A percentile compares a stretch with the other conserved stretches of the same genome.
phyloP scores from a whole-genome alignment of 2,113 vertebrate genomes.

The Phasianus colchicus region DNA sequence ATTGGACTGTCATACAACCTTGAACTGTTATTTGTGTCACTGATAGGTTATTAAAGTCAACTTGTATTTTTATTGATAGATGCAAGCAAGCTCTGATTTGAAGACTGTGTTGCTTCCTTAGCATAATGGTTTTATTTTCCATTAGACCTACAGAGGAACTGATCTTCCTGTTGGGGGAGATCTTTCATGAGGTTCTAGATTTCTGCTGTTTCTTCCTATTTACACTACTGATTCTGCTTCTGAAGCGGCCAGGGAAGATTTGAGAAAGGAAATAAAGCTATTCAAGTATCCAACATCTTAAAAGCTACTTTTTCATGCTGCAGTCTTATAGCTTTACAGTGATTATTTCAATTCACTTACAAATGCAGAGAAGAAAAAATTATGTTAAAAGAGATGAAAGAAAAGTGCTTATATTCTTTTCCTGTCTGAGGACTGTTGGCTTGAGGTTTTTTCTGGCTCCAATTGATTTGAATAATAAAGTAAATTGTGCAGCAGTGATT shows the following conservation, averaged over 20 bases:
- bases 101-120: background rate
- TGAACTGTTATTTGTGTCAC: background rate
- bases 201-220: background rate
- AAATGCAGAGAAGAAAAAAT: conserved; percentile 1
- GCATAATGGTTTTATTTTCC: background rate
- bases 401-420: conserved; percentile 9
- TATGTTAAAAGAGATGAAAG: conserved; percentile 12
- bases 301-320: background rate
- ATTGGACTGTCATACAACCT: background rate
- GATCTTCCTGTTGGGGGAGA: background rate
- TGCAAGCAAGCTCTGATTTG: background rate
- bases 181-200: background rate
- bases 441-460: conserved; percentile 4
- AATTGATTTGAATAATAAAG: conserved; percentile 9
- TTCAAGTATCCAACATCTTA: background rate
- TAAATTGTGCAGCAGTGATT: conserved; percentile 31
- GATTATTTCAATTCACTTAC: conserved; percentile 17
- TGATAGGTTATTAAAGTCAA: background rate
- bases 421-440: background rate
- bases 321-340: background rate
- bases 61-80: background rate
- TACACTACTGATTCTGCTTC: background rate
- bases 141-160: background rate
- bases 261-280: background rate
- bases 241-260: background rate